Conservation (phyloP, 1,140 invertebrate genomes). For the Mamestra configurata region DNA sequence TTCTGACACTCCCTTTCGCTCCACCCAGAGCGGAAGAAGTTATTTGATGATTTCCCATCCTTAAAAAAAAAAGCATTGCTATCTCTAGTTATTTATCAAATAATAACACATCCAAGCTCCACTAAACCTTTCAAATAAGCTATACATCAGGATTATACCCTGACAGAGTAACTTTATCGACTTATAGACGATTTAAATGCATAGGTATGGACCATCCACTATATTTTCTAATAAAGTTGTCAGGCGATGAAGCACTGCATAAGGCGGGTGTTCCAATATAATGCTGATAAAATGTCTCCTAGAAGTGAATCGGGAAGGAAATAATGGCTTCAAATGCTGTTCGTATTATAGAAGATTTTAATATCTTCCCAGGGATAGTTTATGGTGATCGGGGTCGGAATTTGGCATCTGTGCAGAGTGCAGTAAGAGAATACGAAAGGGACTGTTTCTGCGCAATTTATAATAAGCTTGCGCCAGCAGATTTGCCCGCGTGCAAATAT, state of each 20-base stretch:
- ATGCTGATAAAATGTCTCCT: slow-evolving; percentile 39
- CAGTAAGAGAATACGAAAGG: background rate
- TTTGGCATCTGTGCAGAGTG: background rate
- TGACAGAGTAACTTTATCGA: slow-evolving; percentile 50
- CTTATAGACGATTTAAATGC: slow-evolving; percentile 73
- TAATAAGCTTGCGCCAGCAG: too few species aligned
- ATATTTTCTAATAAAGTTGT: slow-evolving; percentile 77
- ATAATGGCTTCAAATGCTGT: background rate
- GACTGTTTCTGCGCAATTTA: too few species aligned
- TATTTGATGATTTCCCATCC: too few species aligned
- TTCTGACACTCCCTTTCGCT: too few species aligned
- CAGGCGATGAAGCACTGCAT: slow-evolving; percentile 41
- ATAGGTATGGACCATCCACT: slow-evolving; percentile 61
- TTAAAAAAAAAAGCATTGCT: too few species aligned
- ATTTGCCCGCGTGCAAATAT: too few species aligned
- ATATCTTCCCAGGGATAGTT: background rate
- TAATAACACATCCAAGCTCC: background rate
- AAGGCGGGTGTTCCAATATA: slow-evolving; percentile 41
- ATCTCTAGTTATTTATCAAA: too few species aligned
- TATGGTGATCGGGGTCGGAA: background rate
- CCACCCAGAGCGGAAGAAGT: too few species aligned
- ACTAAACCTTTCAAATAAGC: background rate
- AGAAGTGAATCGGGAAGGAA: background rate
- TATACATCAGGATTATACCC: slow-evolving; percentile 1
- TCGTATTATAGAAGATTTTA: background rate